These are phyloP conservation scores for Epinephelus cyanopodus DNA, from an alignment of 2,113 vertebrate species.

Conservation along the genomic window DNA sequence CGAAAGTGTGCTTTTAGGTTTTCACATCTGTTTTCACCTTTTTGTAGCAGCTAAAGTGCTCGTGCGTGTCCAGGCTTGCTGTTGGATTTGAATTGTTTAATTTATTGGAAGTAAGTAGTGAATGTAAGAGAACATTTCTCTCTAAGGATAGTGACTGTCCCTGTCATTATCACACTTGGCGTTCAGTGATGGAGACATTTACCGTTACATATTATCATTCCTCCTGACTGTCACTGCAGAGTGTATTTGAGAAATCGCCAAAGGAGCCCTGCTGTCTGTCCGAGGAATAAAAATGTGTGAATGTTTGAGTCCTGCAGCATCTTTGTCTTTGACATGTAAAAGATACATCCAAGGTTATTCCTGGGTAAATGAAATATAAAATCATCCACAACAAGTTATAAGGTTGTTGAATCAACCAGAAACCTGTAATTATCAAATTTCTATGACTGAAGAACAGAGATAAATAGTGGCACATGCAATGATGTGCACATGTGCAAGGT, in stretches of 20 bases:
- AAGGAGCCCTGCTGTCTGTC: conserved; percentile 24
- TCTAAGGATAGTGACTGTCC: not conserved
- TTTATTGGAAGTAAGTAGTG: not conserved
- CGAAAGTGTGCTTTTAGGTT: not conserved
- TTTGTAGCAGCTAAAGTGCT: not conserved
- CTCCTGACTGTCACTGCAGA: not conserved
- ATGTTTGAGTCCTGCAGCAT: not conserved
- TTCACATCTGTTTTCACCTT: conserved; percentile 7
- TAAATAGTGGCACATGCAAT: not conserved
- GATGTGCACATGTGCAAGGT: not conserved
- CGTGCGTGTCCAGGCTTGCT: not conserved
- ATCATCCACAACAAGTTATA: too few species aligned
- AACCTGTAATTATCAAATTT: not conserved
- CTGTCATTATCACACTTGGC: conserved; percentile 5
- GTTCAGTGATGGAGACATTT: not conserved
- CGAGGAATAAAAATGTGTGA: conserved; percentile 12
- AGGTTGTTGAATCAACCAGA: not conserved
- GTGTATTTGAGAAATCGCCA: conserved; percentile 12
- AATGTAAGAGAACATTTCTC: not conserved
- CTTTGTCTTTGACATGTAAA: conserved; percentile 11
- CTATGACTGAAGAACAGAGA: not conserved
- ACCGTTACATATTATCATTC: not conserved
- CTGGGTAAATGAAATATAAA: not conserved
- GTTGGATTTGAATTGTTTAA: not conserved
- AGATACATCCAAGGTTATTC: conserved; percentile 25